Evolutionary conservation across 2,113 vertebrate genomes (phyloP).

Genomic region (Dromiciops gliroides): DNA sequence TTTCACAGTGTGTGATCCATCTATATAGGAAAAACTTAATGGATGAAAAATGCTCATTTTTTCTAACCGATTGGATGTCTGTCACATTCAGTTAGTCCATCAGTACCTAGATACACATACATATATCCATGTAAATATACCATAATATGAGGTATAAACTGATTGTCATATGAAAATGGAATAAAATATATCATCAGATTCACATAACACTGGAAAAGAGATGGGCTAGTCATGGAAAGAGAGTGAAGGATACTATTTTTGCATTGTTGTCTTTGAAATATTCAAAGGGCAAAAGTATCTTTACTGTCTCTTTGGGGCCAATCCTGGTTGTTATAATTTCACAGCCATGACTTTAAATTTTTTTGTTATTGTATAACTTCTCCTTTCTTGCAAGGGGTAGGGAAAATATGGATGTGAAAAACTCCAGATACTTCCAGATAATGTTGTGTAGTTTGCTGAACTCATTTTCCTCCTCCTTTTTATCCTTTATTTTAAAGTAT

Average conservation of each 20-base stretch:
- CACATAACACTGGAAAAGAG: not conserved
- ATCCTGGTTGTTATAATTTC: not conserved
- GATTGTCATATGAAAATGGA: too few species aligned
- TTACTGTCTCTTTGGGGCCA: not conserved
- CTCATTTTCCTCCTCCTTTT: not conserved
- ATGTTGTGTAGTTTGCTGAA: not conserved
- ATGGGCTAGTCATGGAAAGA: not conserved
- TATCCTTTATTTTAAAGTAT: not conserved
- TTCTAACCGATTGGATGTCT: too few species aligned
- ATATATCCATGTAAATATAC: too few species aligned
- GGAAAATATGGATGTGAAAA: not conserved
- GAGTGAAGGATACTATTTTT: not conserved
- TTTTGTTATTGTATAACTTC: too few species aligned
- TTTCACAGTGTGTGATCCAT: too few species aligned
- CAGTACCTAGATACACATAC: too few species aligned
- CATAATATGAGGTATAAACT: too few species aligned
- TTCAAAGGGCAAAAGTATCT: not conserved
- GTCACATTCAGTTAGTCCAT: too few species aligned
- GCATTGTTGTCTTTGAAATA: not conserved
- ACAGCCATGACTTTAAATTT: not conserved
- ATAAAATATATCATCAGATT: too few species aligned
- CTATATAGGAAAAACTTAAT: too few species aligned
- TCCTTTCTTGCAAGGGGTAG: too few species aligned
- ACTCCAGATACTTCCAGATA: not conserved
- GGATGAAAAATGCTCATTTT: too few species aligned